These are phyloP conservation scores for Bicyclus anynana DNA, from an alignment of 1,140 invertebrate genomes.

Conservation along the genomic window DNA sequence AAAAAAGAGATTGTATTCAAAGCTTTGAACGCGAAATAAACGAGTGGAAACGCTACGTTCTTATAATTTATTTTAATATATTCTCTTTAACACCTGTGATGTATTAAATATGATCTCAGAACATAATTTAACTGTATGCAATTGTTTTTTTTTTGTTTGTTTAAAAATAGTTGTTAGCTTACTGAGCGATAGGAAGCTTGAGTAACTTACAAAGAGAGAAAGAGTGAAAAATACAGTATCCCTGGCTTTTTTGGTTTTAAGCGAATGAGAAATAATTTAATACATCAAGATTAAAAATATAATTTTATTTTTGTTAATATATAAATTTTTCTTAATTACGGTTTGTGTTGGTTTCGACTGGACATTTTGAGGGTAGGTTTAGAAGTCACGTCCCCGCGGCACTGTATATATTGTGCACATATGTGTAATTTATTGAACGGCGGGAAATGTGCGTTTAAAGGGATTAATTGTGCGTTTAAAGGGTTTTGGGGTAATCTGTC, in stretches of 20 bases:
- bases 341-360: constrained; percentile 25
- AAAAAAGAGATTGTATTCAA: constrained; percentile 17
- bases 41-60: constrained; percentile 18
- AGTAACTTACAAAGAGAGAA: constrained; percentile 16
- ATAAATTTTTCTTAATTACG: constrained; percentile 28
- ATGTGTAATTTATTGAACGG: constrained; percentile 52
- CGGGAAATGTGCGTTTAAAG: background rate
- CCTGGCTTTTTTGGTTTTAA: constrained; percentile 29
- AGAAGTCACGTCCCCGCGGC: constrained; percentile 19
- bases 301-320: constrained; percentile 43
- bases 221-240: constrained; percentile 42
- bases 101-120: constrained; percentile 78
- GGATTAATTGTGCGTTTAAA: background rate
- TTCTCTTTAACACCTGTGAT: constrained; percentile 74
- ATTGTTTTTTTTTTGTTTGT: constrained; percentile 64
- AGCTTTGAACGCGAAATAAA: background rate
- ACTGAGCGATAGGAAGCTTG: constrained; percentile 30
- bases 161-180: constrained; percentile 57
- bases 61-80: constrained; percentile 57
- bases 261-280: constrained; percentile 70
- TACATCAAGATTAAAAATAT: constrained; percentile 59
- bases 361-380: constrained; percentile 7
- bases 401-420: constrained; percentile 62
- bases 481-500: background rate
- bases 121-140: constrained; percentile 73